These are phyloP conservation scores for Hyles lineata DNA, from an alignment of 2,888 invertebrate species.

Conservation along the genomic window DNA sequence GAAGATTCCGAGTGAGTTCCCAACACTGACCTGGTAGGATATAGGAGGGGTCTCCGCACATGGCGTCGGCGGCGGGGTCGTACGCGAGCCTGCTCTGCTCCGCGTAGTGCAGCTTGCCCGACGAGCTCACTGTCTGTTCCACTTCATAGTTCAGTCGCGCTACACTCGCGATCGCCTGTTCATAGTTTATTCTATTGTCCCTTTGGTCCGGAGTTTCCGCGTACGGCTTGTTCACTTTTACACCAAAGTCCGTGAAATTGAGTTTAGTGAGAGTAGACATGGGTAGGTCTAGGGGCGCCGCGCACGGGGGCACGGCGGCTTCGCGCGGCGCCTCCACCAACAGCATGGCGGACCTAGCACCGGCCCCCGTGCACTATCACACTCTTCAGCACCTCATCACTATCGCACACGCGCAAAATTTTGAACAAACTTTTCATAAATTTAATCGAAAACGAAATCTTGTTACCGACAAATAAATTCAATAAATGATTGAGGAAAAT, in stretches of 20 bases:
- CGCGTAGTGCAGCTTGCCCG: conserved; percentile 67
- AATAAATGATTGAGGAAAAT: background rate
- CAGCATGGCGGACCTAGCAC: conserved; percentile 88
- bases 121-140: conserved; percentile 63
- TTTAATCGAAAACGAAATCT: background rate
- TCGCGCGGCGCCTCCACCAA: conserved; percentile 90
- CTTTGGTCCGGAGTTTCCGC: conserved; percentile 61
- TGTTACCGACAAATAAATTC: conserved; percentile 5
- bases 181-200: conserved; percentile 72
- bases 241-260: conserved; percentile 81
- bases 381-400: conserved; percentile 69
- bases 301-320: conserved; percentile 87
- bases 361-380: conserved; percentile 61
- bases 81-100: conserved; percentile 74
- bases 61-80: conserved; percentile 68
- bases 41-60: conserved; percentile 71
- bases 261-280: conserved; percentile 79
- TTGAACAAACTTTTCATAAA: conserved; percentile 26
- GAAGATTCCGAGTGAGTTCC: conserved; percentile 36
- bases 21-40: conserved; percentile 69
- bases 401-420: conserved; percentile 44
- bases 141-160: conserved; percentile 70
- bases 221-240: conserved; percentile 75
- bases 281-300: conserved; percentile 74
- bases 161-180: conserved; percentile 70